Evolutionary conservation across 2,113 vertebrate genomes (phyloP).

Genomic region (Argyrosomus japonicus): DNA sequence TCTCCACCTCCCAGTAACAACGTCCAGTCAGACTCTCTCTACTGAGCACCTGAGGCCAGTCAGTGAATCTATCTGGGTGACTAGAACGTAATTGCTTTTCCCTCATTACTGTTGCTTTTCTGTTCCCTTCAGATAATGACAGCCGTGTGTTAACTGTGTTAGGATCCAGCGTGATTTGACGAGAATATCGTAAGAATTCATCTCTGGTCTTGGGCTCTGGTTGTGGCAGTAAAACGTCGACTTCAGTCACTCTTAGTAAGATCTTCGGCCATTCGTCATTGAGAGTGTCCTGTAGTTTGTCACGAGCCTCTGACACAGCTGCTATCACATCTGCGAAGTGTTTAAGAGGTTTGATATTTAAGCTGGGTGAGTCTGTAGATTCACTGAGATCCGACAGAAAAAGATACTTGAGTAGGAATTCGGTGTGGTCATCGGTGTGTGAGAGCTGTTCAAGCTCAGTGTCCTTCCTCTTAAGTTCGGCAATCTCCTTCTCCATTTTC

Average conservation of each 20-base stretch:
- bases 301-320: not conserved
- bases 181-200: not conserved
- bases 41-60: slow-evolving; percentile 12
- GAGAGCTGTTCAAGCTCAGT: not conserved
- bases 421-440: not conserved
- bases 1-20: slow-evolving; percentile 22
- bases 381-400: not conserved
- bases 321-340: not conserved
- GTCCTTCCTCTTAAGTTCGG: not conserved
- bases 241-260: not conserved
- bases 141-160: not conserved
- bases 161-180: slow-evolving; percentile 13
- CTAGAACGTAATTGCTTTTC: not conserved
- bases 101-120: slow-evolving; percentile 1
- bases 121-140: not conserved
- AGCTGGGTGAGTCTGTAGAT: not conserved
- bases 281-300: not conserved
- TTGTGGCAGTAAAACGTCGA: not conserved
- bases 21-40: not conserved
- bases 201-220: not conserved
- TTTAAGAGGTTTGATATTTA: not conserved
- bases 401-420: not conserved
- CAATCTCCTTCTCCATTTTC: no score
- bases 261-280: not conserved
- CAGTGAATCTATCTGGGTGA: slow-evolving; percentile 9